Base-by-base conservation (phyloP, 1,140 invertebrate genomes). In the Diorhabda elongata region DNA sequence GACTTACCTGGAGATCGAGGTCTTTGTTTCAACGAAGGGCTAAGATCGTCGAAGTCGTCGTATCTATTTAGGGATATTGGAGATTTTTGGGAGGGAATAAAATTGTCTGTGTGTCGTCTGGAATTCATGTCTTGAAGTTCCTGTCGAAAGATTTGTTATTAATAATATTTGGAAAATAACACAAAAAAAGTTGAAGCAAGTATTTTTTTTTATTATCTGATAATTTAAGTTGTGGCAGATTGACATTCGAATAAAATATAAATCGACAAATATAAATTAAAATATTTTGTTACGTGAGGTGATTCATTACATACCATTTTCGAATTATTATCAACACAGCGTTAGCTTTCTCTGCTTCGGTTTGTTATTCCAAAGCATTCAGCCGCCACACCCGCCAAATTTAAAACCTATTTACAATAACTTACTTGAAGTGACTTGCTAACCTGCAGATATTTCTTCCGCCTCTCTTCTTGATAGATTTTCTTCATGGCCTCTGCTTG, bases 21-120 rank as follows among this genome's bases (percentile, higher is more conserved):
- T 71, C 82, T 82, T 73, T 83, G 81, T 74, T 81, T 86, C 42
- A 74, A 69, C 58, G 82, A 78, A 9, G 82, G 81, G 44, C 81
- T 76, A 75, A 90, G 86, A 68, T 88, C 89, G 75, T 84, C 81
- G 72, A 93, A 91, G 77, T 96, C 92, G 78, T 98, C 95, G 83
- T 97, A 98, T 69, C 95, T 87, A 81, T 97, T 96, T 64, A 95
- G 82, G 2, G 95, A 90, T 61, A 98, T 95, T 4, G 96, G 92
- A 42, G 93, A 95, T 82, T 98, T 98, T 81, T 97, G 94, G 44
- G 92, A 92, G 9, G 95, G 94, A 77, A 90, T 92, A 75, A 96
- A 95, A 78, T 96, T 95, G 80, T 97, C 94, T 44, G 92, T 93
- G 81, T 97, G 94, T 70, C 94, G 86, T 68, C 94, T 84, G 71